These are phyloP conservation scores for Oreochromis niloticus DNA, from an alignment of 2,113 vertebrate genomes.

Conservation along the genomic window DNA sequence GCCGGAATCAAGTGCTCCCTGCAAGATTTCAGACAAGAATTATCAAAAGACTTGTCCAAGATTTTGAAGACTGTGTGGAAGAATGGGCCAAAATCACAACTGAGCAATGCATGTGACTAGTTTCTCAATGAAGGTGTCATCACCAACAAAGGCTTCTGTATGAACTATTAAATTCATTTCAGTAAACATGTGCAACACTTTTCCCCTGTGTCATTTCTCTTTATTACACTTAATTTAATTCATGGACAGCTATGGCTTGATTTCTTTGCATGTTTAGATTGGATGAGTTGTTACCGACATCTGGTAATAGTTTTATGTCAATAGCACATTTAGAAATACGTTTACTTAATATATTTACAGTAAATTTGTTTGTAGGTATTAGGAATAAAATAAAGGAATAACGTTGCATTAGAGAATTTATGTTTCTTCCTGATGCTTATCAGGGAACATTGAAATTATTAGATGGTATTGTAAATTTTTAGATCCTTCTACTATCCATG, in stretches of 20 bases:
- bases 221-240: neutral
- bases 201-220: neutral
- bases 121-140: neutral
- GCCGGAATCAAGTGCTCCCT: too few species aligned
- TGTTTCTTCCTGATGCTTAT: neutral
- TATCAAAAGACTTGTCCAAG: too few species aligned
- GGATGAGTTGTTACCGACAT: neutral
- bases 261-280: neutral
- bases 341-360: neutral
- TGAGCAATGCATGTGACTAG: too few species aligned
- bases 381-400: neutral
- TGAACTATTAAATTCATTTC: neutral
- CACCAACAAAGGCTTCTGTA: neutral
- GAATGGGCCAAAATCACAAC: too few species aligned
- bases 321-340: neutral
- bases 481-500: neutral
- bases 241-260: neutral
- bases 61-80: too few species aligned
- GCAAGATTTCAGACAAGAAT: too few species aligned
- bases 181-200: neutral
- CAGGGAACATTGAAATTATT: neutral
- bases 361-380: fast-evolving
- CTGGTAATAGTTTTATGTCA: neutral
- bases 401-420: neutral
- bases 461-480: neutral